Evolutionary conservation across 2,888 invertebrate species (phyloP).

Genomic region (Dryomyza anilis): DNA sequence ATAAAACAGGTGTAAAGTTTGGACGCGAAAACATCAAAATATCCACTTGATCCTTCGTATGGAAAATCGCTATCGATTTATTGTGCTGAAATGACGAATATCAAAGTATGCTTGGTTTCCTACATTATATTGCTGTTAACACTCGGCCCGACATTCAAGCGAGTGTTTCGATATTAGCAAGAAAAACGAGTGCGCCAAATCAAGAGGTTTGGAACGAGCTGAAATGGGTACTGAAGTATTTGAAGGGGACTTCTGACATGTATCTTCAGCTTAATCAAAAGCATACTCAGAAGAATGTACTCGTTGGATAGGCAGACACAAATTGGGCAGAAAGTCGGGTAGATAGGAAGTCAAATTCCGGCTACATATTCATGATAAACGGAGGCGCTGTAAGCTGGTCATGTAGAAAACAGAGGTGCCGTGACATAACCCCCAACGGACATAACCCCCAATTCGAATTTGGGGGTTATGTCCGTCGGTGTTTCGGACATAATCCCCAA

Average conservation of each 20-base stretch:
- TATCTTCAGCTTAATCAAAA: neutral
- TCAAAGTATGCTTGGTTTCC: slow-evolving; percentile 37
- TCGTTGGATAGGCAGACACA: slow-evolving; percentile 14
- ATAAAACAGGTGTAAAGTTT: slow-evolving; percentile 21
- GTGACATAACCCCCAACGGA: too few species aligned
- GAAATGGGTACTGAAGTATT: neutral
- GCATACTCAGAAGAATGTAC: neutral
- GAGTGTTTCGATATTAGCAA: slow-evolving; percentile 28
- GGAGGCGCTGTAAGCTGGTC: slow-evolving; percentile 42
- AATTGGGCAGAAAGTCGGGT: slow-evolving; percentile 42
- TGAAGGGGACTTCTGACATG: neutral
- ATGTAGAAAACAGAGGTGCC: too few species aligned
- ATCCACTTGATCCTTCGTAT: slow-evolving; percentile 24
- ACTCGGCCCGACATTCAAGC: slow-evolving; percentile 38
- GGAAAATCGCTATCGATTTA: neutral
- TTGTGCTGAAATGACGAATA: slow-evolving; percentile 28
- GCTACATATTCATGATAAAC: slow-evolving; percentile 36
- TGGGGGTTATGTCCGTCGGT: too few species aligned
- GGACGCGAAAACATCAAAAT: slow-evolving; percentile 22
- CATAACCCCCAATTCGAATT: too few species aligned
- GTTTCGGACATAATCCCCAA: too few species aligned
- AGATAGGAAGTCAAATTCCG: slow-evolving; percentile 47
- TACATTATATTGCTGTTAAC: slow-evolving; percentile 24
- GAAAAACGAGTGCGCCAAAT: slow-evolving; percentile 19
- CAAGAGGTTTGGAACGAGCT: neutral